These are phyloP conservation scores for Amblyopsis hoosieri DNA, from an alignment of 2,797 vertebrate genomes.

Conservation along the genomic window DNA sequence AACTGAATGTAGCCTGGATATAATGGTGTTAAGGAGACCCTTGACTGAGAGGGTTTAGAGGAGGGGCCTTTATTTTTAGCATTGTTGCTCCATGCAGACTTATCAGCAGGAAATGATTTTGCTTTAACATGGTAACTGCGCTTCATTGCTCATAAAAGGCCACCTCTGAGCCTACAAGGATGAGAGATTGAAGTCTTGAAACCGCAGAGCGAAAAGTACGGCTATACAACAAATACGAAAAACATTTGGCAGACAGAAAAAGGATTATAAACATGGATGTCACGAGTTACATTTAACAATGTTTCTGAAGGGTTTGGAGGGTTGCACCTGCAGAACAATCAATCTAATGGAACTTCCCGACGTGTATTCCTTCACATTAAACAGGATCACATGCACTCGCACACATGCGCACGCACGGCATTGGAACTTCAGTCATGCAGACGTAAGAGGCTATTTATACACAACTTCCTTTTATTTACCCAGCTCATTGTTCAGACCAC, in stretches of 20 bases:
- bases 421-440: constrained; percentile 54
- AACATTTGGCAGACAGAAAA: no score
- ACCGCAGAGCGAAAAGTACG: background rate
- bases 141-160: constrained; percentile 33
- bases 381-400: constrained; percentile 37
- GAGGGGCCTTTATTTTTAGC: constrained; percentile 63
- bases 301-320: constrained; percentile 27
- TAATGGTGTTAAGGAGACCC: constrained; percentile 26
- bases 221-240: no score
- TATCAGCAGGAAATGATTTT: constrained; percentile 56
- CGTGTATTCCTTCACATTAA: constrained; percentile 58
- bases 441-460: constrained; percentile 77
- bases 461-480: constrained; percentile 85
- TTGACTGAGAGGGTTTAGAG: constrained; percentile 9
- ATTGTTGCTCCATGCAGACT: constrained; percentile 28
- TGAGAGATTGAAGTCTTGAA: background rate
- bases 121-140: constrained; percentile 31
- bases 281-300: constrained; percentile 6
- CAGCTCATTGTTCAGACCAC: constrained; percentile 80
- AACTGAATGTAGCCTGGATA: constrained; percentile 41
- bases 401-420: constrained; percentile 31
- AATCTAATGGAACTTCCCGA: constrained; percentile 55
- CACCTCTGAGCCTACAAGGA: background rate
- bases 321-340: constrained; percentile 41
- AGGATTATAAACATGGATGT: no score